Conservation (phyloP, 1,140 invertebrate genomes). For the Stenopsyche tienmushanensis region DNA sequence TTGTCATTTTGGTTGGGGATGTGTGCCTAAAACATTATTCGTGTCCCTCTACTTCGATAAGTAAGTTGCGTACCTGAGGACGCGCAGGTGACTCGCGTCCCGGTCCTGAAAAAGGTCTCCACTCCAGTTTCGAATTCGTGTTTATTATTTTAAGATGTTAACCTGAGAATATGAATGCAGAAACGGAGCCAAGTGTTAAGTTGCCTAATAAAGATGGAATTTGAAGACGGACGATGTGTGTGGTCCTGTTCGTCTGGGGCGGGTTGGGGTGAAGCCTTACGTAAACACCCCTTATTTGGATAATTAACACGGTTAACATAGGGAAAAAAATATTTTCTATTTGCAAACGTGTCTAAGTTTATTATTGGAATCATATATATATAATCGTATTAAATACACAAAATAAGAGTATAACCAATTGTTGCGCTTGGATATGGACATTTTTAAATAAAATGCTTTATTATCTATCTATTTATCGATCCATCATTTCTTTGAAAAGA, state of each 20-base stretch:
- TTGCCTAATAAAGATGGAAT: constrained; percentile 39
- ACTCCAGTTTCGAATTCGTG: constrained; percentile 34
- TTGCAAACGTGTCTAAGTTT: too few relatives aligned
- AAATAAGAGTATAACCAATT: too few relatives aligned
- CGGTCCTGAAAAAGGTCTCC: neutral
- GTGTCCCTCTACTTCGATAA: constrained; percentile 16
- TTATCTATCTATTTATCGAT: too few relatives aligned
- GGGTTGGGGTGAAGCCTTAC: constrained; percentile 9
- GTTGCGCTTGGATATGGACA: too few relatives aligned
- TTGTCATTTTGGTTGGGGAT: neutral
- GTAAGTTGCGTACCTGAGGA: constrained; percentile 5
- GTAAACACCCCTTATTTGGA: neutral
- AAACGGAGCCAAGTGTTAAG: constrained; percentile 35
- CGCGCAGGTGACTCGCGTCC: neutral
- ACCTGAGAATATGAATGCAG: constrained; percentile 28
- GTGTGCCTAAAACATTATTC: constrained; percentile 21
- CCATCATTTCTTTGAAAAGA: too few relatives aligned
- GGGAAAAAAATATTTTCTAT: too few relatives aligned
- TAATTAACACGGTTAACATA: too few relatives aligned
- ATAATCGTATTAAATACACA: too few relatives aligned
- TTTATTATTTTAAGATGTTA: constrained; percentile 40
- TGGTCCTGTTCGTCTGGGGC: constrained; percentile 19
- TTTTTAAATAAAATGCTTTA: too few relatives aligned
- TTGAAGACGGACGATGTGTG: constrained; percentile 36
- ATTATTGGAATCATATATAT: too few relatives aligned